A percentile compares a stretch with the other conserved stretches of the same genome.
phyloP scores from a whole-genome alignment of 2,113 vertebrate species.

The Tamias sibiricus region DNA sequence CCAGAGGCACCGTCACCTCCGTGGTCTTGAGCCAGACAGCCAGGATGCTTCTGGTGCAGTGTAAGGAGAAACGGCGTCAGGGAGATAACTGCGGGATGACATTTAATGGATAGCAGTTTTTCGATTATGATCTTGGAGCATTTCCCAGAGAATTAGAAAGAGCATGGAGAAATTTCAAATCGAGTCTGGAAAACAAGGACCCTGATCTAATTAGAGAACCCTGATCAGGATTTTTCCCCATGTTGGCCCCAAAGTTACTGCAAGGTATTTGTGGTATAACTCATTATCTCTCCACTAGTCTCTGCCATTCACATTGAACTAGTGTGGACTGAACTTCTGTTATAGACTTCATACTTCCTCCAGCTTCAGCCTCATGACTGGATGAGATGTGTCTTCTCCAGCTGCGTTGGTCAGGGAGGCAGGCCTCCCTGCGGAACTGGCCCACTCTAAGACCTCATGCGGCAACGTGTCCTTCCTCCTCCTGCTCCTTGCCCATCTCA shows the following conservation, averaged over 20 bases:
- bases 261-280: not conserved
- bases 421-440: too few species aligned
- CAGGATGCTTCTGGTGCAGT: not conserved
- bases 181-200: not conserved
- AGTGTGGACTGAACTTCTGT: not conserved
- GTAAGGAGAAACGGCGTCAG: not conserved
- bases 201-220: not conserved
- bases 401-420: rapidly evolving
- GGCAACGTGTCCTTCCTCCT: not conserved
- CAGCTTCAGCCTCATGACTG: not conserved
- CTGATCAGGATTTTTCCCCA: not conserved
- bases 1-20: too few species aligned
- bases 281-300: not conserved
- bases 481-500: not conserved
- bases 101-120: too few species aligned
- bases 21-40: not conserved
- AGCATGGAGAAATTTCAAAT: not conserved
- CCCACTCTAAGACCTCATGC: not conserved
- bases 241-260: not conserved
- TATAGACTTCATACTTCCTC: rapidly evolving
- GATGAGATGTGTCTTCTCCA: not conserved
- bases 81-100: not conserved
- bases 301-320: not conserved
- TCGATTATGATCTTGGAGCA: not conserved
- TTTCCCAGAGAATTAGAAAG: not conserved